These are phyloP conservation scores for Boloria euphrosyne DNA, from an alignment of 2,888 invertebrate genomes.

Conservation along the genomic window DNA sequence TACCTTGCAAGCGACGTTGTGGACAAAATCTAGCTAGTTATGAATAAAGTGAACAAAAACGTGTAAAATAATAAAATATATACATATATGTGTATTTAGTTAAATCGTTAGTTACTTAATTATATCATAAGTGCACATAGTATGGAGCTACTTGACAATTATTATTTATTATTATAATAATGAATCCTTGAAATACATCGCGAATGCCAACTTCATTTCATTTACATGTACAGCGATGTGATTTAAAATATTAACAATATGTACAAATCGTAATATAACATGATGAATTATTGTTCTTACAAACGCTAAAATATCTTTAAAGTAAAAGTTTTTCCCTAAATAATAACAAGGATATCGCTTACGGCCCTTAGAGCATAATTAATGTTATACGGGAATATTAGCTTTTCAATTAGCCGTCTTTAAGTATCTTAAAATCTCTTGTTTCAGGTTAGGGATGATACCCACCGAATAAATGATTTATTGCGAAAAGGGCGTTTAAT, in stretches of 20 bases:
- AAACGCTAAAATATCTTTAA: conserved; percentile 33
- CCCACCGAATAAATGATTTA: conserved; percentile 4
- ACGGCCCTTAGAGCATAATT: conserved; percentile 74
- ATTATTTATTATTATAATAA: no score
- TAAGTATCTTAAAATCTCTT: conserved; percentile 71
- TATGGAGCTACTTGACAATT: no score
- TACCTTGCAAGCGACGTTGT: no score
- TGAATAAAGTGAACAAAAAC: no score
- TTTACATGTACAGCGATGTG: background rate
- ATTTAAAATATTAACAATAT: conserved; percentile 2
- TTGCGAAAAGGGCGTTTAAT: background rate
- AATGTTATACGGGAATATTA: conserved; percentile 78
- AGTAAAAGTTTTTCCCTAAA: conserved; percentile 34
- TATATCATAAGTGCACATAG: no score
- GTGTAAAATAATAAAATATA: no score
- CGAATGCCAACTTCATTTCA: background rate
- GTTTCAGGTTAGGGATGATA: conserved; percentile 47
- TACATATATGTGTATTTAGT: no score
- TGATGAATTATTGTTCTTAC: conserved; percentile 23
- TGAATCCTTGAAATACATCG: no score
- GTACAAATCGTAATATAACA: conserved; percentile 9
- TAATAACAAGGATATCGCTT: conserved; percentile 71
- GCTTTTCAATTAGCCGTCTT: conserved; percentile 79
- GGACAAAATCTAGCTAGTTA: no score
- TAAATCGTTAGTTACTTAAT: no score